A percentile compares a stretch with the other conserved stretches of the same genome.
These are phyloP conservation scores for Piaya cayana DNA, from an alignment of 2,113 vertebrate genomes.

Conservation along the genomic window DNA sequence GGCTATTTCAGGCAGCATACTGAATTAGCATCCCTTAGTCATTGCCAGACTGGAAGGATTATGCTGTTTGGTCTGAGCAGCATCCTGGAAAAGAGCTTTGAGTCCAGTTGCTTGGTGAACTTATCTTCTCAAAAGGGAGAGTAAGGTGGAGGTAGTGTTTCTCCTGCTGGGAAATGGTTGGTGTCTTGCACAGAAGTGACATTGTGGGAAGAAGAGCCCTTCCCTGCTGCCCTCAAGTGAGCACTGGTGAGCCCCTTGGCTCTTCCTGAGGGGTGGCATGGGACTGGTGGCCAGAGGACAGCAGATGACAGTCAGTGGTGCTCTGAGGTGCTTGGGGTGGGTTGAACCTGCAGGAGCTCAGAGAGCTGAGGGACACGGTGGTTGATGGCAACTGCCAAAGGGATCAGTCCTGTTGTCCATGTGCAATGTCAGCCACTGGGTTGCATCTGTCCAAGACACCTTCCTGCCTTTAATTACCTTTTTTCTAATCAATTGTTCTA, in stretches of 20 bases:
- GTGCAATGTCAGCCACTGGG: background rate
- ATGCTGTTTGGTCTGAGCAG: background rate
- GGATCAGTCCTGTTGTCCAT: rapidly evolving
- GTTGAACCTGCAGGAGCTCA: background rate
- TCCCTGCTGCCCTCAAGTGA: background rate
- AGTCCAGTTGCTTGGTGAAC: constrained; percentile 51
- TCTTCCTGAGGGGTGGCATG: rapidly evolving
- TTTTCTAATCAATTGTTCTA: background rate
- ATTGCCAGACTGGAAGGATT: background rate
- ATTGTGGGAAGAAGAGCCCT: background rate
- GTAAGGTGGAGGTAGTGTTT: constrained; percentile 39
- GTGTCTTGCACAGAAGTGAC: constrained; percentile 7
- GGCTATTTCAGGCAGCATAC: background rate
- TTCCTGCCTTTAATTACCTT: background rate
- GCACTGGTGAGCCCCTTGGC: background rate
- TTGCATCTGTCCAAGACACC: constrained; percentile 30
- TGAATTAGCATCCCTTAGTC: background rate
- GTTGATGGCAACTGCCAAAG: background rate
- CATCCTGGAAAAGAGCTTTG: constrained; percentile 66
- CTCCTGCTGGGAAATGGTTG: background rate
- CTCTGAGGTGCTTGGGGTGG: background rate
- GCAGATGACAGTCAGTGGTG: background rate
- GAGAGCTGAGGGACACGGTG: background rate
- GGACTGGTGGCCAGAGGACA: background rate
- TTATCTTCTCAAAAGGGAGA: constrained; percentile 75